A percentile compares a stretch with the other conserved stretches of the same genome.
Conservation (phyloP, 2,888 invertebrate species). For the Sarcophaga carnaria region DNA sequence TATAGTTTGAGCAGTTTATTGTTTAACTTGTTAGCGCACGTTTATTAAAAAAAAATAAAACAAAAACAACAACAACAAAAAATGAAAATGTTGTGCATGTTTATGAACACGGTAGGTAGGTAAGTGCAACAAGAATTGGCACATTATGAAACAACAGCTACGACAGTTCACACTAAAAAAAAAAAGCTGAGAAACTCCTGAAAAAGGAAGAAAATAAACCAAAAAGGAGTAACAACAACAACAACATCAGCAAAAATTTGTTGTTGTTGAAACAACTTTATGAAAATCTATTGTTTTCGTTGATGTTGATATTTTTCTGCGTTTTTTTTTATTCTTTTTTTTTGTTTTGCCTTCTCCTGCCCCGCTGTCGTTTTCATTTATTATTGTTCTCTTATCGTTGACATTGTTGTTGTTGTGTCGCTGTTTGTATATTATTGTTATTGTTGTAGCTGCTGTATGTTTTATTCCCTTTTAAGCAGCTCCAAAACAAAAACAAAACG, state of each 20-base stretch:
- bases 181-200: constrained; percentile 6
- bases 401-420: constrained; percentile 3
- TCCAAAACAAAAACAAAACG: background rate
- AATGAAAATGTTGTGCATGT: constrained; percentile 37
- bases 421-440: constrained; percentile 11
- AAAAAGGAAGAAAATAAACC: constrained; percentile 25
- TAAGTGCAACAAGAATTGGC: constrained; percentile 53
- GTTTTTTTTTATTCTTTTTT: constrained; percentile 9
- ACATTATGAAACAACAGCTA: constrained; percentile 44
- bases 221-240: constrained; percentile 42
- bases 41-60: constrained; percentile 20
- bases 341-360: background rate
- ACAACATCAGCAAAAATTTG: constrained; percentile 35
- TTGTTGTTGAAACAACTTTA: constrained; percentile 58
- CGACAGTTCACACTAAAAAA: constrained; percentile 5
- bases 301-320: background rate
- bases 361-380: constrained; percentile 5
- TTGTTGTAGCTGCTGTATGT: constrained; percentile 38
- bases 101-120: constrained; percentile 30
- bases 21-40: constrained; percentile 60
- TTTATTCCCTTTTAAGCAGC: constrained; percentile 50
- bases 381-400: background rate
- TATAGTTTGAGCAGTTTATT: constrained; percentile 74
- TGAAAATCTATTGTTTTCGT: constrained; percentile 64
- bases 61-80: background rate